Evolutionary conservation across 1,140 invertebrate species (phyloP).

Genomic region (Battus philenor): DNA sequence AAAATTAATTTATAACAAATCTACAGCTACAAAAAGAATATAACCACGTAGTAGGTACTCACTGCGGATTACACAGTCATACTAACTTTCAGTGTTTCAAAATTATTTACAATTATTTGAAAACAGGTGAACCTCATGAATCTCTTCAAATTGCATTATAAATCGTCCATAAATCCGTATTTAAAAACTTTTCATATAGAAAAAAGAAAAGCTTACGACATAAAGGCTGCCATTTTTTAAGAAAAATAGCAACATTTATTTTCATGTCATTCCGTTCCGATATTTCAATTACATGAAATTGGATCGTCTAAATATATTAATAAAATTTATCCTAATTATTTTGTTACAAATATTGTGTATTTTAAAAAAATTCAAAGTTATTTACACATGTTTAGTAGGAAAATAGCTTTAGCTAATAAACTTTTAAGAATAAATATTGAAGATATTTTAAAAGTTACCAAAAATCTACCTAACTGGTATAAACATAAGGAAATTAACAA

Average conservation of each 20-base stretch:
- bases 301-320: too few species aligned
- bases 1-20: constrained; percentile 39
- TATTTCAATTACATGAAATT: constrained; percentile 10
- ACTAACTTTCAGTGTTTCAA: constrained; percentile 40
- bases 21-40: constrained; percentile 50
- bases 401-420: too few species aligned
- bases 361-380: too few species aligned
- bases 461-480: too few species aligned
- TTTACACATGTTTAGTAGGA: too few species aligned
- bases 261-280: constrained; percentile 31
- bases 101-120: constrained; percentile 39
- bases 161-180: constrained; percentile 44
- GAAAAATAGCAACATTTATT: constrained; percentile 66
- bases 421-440: too few species aligned
- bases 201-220: constrained; percentile 73
- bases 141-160: constrained; percentile 57
- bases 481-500: too few species aligned
- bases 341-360: too few species aligned
- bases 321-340: too few species aligned
- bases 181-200: constrained; percentile 62
- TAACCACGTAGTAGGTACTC: constrained; percentile 68
- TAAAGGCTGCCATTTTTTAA: constrained; percentile 72
- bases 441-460: too few species aligned
- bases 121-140: constrained; percentile 37
- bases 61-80: constrained; percentile 56